Evolutionary conservation across 2,113 vertebrate genomes (phyloP).

Genomic region (Lynx canadensis): DNA sequence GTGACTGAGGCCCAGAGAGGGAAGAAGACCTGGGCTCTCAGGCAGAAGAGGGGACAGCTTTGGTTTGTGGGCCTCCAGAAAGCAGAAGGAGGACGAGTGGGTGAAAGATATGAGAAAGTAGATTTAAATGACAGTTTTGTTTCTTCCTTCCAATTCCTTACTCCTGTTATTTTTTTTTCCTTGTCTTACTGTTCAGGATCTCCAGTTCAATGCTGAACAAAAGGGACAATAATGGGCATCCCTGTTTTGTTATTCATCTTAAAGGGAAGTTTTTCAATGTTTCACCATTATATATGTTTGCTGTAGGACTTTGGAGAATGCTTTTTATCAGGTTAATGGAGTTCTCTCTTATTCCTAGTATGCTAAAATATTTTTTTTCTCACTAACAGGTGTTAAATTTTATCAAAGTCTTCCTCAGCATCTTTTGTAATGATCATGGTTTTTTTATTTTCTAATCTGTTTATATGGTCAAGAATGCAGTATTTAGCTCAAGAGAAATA

Average conservation of each 20-base stretch:
- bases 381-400: constrained; percentile 37
- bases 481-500: constrained; percentile 51
- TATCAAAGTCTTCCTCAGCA: constrained; percentile 43
- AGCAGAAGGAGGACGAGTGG: constrained; percentile 19
- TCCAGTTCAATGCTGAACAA: constrained; percentile 30
- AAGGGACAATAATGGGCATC: constrained; percentile 16
- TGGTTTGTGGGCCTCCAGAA: constrained; percentile 31
- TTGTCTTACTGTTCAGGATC: constrained; percentile 25
- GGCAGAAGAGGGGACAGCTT: not conserved
- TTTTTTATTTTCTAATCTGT: not conserved
- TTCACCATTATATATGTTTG: constrained; percentile 8
- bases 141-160: constrained; percentile 53
- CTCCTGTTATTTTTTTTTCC: constrained; percentile 34
- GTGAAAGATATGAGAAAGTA: constrained; percentile 24
- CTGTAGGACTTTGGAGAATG: constrained; percentile 35
- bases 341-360: constrained; percentile 44
- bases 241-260: constrained; percentile 38
- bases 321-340: constrained; percentile 21
- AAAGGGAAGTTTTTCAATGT: constrained; percentile 33
- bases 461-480: constrained; percentile 41
- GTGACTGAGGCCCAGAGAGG: not conserved
- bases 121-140: constrained; percentile 49
- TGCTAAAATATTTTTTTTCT: not conserved
- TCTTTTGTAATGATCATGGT: constrained; percentile 40
- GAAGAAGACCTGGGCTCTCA: not conserved